These are phyloP conservation scores for Xiphorhynchus elegans DNA, from an alignment of 2,113 vertebrate species.

Conservation along the genomic window DNA sequence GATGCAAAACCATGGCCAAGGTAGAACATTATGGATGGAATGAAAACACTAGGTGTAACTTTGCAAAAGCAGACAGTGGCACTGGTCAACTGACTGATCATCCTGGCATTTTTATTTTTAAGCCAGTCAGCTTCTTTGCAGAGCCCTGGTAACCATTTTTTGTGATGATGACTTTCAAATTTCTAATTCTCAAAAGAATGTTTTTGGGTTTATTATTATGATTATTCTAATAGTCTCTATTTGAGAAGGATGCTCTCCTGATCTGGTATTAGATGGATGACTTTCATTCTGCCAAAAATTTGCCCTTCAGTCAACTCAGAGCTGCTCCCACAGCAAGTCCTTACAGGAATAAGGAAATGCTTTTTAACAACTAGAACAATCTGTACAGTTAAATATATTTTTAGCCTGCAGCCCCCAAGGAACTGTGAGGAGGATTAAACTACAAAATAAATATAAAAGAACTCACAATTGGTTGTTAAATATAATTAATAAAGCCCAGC, in stretches of 20 bases:
- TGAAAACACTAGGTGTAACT: background rate
- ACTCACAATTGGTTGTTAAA: background rate
- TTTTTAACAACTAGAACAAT: constrained; percentile 32
- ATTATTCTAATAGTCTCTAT: background rate
- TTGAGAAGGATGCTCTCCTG: background rate
- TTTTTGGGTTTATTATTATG: too few relatives aligned
- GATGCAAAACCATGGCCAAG: background rate
- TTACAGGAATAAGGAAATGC: constrained; percentile 44
- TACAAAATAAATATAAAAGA: background rate
- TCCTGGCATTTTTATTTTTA: background rate
- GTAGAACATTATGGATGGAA: background rate
- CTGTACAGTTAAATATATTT: constrained; percentile 37
- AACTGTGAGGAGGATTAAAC: background rate
- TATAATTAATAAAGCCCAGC: background rate
- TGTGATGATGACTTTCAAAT: background rate
- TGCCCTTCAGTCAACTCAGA: constrained; percentile 24
- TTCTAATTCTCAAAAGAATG: background rate
- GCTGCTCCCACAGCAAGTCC: constrained; percentile 9
- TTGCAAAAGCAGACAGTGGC: background rate
- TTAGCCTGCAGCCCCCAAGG: constrained; percentile 19
- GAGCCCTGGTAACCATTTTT: background rate
- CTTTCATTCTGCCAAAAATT: background rate
- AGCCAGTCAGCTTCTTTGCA: background rate
- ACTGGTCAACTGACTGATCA: background rate
- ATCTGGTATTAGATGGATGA: background rate